These are phyloP conservation scores for Eretmocerus hayati DNA, from an alignment of 2,888 invertebrate genomes.

Conservation along the genomic window DNA sequence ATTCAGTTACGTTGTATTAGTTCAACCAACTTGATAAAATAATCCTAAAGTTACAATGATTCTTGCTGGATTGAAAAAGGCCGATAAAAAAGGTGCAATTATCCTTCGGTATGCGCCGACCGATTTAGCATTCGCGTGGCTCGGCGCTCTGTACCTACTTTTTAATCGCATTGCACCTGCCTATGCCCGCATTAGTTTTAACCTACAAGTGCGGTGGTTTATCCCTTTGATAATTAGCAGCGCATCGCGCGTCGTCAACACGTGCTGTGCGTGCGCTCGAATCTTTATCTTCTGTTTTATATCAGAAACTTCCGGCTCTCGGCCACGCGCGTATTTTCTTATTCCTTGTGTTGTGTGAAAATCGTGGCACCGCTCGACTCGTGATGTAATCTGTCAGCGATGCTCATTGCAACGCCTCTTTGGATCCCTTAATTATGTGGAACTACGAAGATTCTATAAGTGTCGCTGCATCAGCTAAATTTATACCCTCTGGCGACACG, in stretches of 20 bases:
- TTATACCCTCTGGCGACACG: too few species aligned
- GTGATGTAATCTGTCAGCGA: constrained; percentile 10
- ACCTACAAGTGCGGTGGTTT: not conserved
- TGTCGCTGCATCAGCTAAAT: too few species aligned
- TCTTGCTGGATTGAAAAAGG: too few species aligned
- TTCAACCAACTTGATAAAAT: too few species aligned
- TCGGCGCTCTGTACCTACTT: not conserved
- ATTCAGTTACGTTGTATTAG: too few species aligned
- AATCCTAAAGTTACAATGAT: too few species aligned
- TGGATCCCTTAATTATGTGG: constrained; percentile 10
- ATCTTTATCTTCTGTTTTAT: too few species aligned
- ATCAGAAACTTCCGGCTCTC: constrained; percentile 8
- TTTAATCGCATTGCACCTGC: not conserved
- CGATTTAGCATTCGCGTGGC: not conserved
- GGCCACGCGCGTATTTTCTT: constrained; percentile 8
- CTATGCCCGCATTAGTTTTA: not conserved
- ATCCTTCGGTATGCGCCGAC: too few species aligned
- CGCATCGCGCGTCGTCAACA: constrained; percentile 2
- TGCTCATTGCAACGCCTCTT: constrained; percentile 14
- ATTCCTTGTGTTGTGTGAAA: not conserved
- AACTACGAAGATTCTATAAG: too few species aligned
- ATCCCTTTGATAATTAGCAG: constrained; percentile 10
- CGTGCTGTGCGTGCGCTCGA: constrained; percentile 2
- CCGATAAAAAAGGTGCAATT: too few species aligned
- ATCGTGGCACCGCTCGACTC: not conserved